Base-by-base conservation (phyloP, 2,888 invertebrate species). In the Drosophila basisetae region DNA sequence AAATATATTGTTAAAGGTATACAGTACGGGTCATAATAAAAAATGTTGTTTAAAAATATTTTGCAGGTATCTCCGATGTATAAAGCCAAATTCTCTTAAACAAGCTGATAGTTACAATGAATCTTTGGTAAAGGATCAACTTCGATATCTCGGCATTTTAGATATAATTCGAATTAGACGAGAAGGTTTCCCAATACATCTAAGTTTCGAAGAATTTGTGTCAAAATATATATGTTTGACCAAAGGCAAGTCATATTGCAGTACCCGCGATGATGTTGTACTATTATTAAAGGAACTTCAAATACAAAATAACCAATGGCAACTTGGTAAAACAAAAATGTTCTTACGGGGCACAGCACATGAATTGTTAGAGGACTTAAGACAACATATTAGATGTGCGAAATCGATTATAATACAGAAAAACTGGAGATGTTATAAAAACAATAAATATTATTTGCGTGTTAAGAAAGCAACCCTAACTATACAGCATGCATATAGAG, bases 81-180 rank as follows among this genome's bases (percentile, higher is more conserved):
- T 98, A 88, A 98, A 98, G 91, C 98, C 98, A 0, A 98, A 98
- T 92, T 95, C 96, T 92, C 95, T 96, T 86, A 98, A 98, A 93
- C 94, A 95, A 63, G 95, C 97, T 0, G 95, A 97, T 89, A 95
- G 95, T 89, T 98, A 96, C 93, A 96, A 96, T 92, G 96, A 96
- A 68, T 95, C 95, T 65, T 94, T 98, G 68, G 98, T 98, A 2
- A 94, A 97, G 82, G 97, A 98, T 90, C 98, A 98, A 93, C 94
- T 98, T 59, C 96, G 96, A 89, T 98, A 98, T 94, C 94, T 98
- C 73, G 98, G 98, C 73, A 98, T 98, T 97, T 94, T 98, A 92
- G 98, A 98, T 93, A 98, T 98, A 80, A 98, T 98, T 84, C 95
- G 97, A 76, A 98, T 98, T 78, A 94, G 98, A 7, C 96, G 97